Evolutionary conservation across 2,113 vertebrate species (phyloP).

Genomic region (Microcebus lehilahytsara): DNA sequence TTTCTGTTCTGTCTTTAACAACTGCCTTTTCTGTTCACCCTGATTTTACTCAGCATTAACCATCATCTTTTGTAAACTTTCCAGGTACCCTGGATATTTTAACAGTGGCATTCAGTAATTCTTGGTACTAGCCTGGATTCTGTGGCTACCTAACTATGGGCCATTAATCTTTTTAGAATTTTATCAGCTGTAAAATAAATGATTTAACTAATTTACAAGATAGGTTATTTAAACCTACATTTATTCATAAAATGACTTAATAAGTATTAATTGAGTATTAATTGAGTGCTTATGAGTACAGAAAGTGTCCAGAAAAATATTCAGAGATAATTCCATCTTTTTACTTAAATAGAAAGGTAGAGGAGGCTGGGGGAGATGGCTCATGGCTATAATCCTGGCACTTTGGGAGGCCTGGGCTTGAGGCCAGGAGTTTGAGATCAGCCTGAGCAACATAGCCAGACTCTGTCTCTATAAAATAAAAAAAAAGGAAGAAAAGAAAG

Average conservation of each 20-base stretch:
- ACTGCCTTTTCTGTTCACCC: neutral
- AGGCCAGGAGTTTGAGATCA: too few species aligned
- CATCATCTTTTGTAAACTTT: constrained; percentile 9
- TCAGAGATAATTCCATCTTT: constrained; percentile 7
- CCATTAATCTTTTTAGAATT: constrained; percentile 34
- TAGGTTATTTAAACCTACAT: neutral
- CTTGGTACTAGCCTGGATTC: constrained; percentile 8
- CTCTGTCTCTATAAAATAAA: too few species aligned
- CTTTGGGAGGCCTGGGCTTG: too few species aligned
- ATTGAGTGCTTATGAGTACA: neutral
- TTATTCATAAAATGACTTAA: constrained; percentile 33
- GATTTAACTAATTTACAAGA: constrained; percentile 14
- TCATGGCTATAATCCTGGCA: too few species aligned
- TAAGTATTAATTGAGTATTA: constrained; percentile 39
- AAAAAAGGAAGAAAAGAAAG: too few species aligned
- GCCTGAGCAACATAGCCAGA: too few species aligned
- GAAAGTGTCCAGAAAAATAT: constrained; percentile 39
- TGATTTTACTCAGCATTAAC: neutral
- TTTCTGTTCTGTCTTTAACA: constrained; percentile 1
- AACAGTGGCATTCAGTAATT: constrained; percentile 34
- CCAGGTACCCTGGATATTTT: neutral
- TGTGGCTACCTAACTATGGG: constrained; percentile 39
- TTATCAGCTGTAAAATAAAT: constrained; percentile 47
- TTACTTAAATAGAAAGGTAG: constrained; percentile 17
- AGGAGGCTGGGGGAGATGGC: too few species aligned